These are phyloP conservation scores for Parapristionchus giblindavisi DNA, from an alignment of 2,888 invertebrate species.

Conservation along the genomic window DNA sequence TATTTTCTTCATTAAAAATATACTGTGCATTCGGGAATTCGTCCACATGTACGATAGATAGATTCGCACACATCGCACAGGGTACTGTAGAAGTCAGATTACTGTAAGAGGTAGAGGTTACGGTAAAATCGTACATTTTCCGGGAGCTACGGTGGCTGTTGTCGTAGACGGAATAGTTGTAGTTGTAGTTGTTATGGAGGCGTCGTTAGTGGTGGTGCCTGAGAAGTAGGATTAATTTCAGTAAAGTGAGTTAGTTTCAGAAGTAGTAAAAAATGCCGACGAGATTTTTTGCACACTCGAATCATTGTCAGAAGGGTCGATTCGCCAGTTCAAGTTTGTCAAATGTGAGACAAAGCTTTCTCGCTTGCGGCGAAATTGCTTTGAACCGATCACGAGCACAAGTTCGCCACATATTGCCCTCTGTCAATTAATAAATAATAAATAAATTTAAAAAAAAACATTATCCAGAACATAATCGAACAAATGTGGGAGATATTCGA, in stretches of 20 bases:
- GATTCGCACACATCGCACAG: neutral
- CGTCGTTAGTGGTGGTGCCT: neutral
- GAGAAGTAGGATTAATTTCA: neutral
- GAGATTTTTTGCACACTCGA: too few relatives aligned
- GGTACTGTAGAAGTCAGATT: neutral
- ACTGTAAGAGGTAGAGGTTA: neutral
- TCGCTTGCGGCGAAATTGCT: too few relatives aligned
- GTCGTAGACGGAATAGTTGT: neutral
- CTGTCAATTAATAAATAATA: too few relatives aligned
- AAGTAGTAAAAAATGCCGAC: neutral
- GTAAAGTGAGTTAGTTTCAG: conserved; percentile 15
- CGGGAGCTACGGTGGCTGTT: conserved; percentile 11
- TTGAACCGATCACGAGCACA: too few relatives aligned
- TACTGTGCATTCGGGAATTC: conserved; percentile 8
- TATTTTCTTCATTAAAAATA: neutral
- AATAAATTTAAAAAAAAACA: too few relatives aligned
- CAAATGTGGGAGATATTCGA: too few relatives aligned
- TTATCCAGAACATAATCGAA: too few relatives aligned
- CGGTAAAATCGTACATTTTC: neutral
- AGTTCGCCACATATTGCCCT: too few relatives aligned
- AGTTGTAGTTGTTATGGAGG: conserved; percentile 22
- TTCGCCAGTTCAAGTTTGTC: too few relatives aligned
- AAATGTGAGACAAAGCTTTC: too few relatives aligned
- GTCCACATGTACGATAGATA: conserved; percentile 4
- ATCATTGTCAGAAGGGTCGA: too few relatives aligned